Evolutionary conservation across 2,113 vertebrate species (phyloP), one percentile per base, ranked within the genome.

Genomic region (Muntiacus muntjak): DNA sequence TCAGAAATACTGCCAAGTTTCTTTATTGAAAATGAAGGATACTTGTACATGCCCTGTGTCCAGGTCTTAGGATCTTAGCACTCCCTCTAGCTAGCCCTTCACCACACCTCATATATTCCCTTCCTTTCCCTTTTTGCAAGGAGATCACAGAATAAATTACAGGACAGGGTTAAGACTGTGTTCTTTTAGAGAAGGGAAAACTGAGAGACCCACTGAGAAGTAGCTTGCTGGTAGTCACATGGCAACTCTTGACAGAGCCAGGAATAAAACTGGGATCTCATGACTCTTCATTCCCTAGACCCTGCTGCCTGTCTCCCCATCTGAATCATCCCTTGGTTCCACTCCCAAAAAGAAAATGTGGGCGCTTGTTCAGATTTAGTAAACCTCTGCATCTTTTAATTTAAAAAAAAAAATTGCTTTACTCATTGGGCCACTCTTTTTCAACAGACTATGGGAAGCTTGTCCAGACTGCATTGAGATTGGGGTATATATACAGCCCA

Each of bases 321-420:
- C 95, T 98, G 95, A 97, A 96, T 98, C 95, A 97, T 97, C 82
- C 40, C 94, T 97, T 98, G 96, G 86, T 95, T 97, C 76, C 74
- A 43, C n/a, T 96, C 87, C 89, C 89, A 96, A 97, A 81, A 92
- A 92, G 79, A 96, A 89, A 97, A 94, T 95, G 95, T 97, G 96
- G 97, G 91, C 7, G 25, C 52, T 50, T 93, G n/a, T 93, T 98
- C 86, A 93, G 76, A 97, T 93, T 89, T 96, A 97, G 89, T 94
- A 97, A 74, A 96, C 86, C 30, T 79, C 76, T 92, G 86, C 86
- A 76, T 93, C 52, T 93, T 96, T 95, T 85, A 79, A 87, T 94
- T 26, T 36, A 83, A 28, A 36, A 43, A 30, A 90, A 54, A n/a
- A 7, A 67, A 55, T 84, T 25, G 14, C 33, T 91, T 45, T 74